phyloP scores from a whole-genome alignment of 2,113 vertebrate species.

The Nanger granti region DNA sequence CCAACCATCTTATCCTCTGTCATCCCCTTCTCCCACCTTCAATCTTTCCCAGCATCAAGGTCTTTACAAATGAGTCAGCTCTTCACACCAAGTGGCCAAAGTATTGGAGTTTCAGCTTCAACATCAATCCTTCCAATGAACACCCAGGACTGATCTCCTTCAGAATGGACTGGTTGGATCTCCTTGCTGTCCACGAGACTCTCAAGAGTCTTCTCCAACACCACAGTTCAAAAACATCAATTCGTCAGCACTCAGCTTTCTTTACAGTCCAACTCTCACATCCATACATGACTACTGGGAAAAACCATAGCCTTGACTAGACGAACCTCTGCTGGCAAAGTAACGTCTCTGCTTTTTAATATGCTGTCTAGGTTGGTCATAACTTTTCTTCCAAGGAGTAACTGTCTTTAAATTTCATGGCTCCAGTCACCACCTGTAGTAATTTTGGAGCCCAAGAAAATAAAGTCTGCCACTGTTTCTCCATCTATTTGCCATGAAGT shows the following conservation, averaged over 20 bases:
- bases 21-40: neutral
- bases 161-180: neutral
- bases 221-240: neutral
- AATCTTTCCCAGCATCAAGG: neutral
- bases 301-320: neutral
- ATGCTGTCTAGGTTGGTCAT: neutral
- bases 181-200: neutral
- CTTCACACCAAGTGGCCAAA: neutral
- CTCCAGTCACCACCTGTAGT: neutral
- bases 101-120: neutral
- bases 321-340: neutral
- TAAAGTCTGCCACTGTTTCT: neutral
- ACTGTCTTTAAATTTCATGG: neutral
- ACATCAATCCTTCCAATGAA: neutral
- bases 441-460: neutral
- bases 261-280: neutral
- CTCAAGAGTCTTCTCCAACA: neutral
- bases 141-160: neutral
- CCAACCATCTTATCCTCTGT: neutral
- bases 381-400: neutral
- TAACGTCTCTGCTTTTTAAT: neutral
- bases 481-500: neutral
- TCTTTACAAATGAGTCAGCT: neutral
- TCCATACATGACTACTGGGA: neutral
- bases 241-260: neutral